Evolutionary conservation across 1,140 invertebrate genomes (phyloP).

Genomic region (Triops longicaudatus): DNA sequence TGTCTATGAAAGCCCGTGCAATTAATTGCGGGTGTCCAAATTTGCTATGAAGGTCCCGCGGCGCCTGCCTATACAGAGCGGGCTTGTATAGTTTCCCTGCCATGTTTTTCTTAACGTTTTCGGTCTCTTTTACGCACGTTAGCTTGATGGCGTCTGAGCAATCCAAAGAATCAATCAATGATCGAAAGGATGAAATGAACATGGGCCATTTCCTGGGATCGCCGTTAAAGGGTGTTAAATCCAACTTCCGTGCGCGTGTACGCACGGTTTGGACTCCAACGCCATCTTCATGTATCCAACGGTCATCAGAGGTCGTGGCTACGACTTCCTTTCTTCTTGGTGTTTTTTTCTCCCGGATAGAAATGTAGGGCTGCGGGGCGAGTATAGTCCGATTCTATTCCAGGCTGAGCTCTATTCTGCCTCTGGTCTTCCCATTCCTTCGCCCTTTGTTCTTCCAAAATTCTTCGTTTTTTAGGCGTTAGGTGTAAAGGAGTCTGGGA

Average conservation of each 20-base stretch:
- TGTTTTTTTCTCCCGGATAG: too few relatives aligned
- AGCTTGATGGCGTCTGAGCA: background rate
- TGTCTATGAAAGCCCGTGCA: background rate
- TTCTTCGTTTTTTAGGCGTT: too few relatives aligned
- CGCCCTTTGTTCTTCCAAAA: too few relatives aligned
- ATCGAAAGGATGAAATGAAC: background rate
- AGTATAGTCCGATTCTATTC: too few relatives aligned
- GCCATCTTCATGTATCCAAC: too few relatives aligned
- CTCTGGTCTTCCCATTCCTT: too few relatives aligned
- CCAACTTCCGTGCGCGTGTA: background rate
- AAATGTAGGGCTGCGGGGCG: too few relatives aligned
- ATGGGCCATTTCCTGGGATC: background rate
- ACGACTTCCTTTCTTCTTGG: too few relatives aligned
- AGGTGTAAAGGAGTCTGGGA: too few relatives aligned
- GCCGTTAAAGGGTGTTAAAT: background rate
- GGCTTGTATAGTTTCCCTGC: background rate
- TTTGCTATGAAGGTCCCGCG: background rate
- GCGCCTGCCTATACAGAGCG: background rate
- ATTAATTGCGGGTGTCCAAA: constrained; percentile 17
- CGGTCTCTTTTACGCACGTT: background rate
- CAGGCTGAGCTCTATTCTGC: too few relatives aligned
- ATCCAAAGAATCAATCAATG: background rate
- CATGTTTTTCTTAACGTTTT: background rate
- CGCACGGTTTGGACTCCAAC: too few relatives aligned
- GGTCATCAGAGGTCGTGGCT: too few relatives aligned